phyloP scores from a whole-genome alignment of 2,888 invertebrate genomes.

The Coronaproctus castanopsis region DNA sequence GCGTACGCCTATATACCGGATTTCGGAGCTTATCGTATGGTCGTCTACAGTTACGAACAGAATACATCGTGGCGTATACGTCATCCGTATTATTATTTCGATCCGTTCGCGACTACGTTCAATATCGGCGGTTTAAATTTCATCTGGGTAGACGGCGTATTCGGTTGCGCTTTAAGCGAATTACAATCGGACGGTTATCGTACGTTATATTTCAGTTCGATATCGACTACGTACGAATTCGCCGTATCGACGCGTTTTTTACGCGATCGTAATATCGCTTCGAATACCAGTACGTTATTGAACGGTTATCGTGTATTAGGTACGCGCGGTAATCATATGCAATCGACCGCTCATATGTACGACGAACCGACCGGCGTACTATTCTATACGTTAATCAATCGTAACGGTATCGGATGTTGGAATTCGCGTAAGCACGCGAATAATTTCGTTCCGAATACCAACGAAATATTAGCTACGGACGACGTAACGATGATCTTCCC shows the following conservation, averaged over 20 bases:
- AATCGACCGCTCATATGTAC: conserved; percentile 51
- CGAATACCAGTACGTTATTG: conserved; percentile 37
- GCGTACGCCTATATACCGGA: conserved; percentile 62
- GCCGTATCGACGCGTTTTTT: conserved; percentile 50
- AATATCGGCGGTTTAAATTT: conserved; percentile 55
- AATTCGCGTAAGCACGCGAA: conserved; percentile 37
- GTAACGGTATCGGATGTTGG: conserved; percentile 62
- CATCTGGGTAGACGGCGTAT: conserved; percentile 67
- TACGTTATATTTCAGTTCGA: conserved; percentile 53
- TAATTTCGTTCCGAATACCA: conserved; percentile 39
- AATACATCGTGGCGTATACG: conserved; percentile 57
- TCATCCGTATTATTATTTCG: conserved; percentile 53
- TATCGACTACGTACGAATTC: conserved; percentile 63
- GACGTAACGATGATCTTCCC: conserved; percentile 49
- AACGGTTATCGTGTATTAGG: conserved; percentile 49
- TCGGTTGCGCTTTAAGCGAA: conserved; percentile 50
- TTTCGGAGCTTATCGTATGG: conserved; percentile 43
- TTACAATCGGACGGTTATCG: conserved; percentile 30
- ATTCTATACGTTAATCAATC: conserved; percentile 57
- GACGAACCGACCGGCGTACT: conserved; percentile 46
- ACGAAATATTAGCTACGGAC: conserved; percentile 40
- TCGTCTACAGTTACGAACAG: conserved; percentile 52
- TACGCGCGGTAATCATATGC: conserved; percentile 45
- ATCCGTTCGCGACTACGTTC: conserved; percentile 51
- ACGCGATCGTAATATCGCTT: conserved; percentile 46